Base-by-base conservation (phyloP, 1,140 invertebrate genomes). In the Drosophila saltans region DNA sequence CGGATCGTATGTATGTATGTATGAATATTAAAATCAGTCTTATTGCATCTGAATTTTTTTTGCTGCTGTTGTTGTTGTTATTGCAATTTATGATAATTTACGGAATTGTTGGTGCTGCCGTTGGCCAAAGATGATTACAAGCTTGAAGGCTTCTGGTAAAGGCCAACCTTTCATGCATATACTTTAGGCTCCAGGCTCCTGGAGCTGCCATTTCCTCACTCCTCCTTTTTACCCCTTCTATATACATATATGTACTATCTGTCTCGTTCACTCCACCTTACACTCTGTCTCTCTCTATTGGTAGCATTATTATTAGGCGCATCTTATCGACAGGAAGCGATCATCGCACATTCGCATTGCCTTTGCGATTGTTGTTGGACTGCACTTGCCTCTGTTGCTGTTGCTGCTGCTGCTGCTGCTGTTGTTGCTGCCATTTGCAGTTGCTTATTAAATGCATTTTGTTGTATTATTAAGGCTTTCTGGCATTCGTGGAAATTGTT, bases 321-420 rank as follows among this genome's bases (percentile, higher is more conserved):
- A 89, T 90, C 83, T 89, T 89, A 89, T 89, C 84, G 81, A 77
- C 84, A 89, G 80, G 84, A 89, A 89, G 75, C 84, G 78, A 89
- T 84, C 84, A 90, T 89, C 84, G 84, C 85, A 90, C 84, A 89
- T 86, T 88, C 69, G 76, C 68, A 71, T 86, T 80, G 78, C 58
- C 78, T 64, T 65, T 63, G 21, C 57, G 58, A 24, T 60, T 66
- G 63, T 66, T 66, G 70, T 69, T 63, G 72, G 41, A 41, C 52
- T 64, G 75, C 75, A 78, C 75, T 78, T 78, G 75, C 61, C 43
- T 40, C 66, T 62, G 68, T 60, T 69, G 69, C 30, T 40, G 43
- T 16, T 64, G 2, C 21, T 45, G 24, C 10, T 21, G 65, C 11
- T 63, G 68, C 11, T 63, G 69, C 73, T 63, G 57, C 66, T 75